Evolutionary conservation across 2,113 vertebrate species (phyloP), one percentile per base, ranked within the genome.

Genomic region (Lampris megalopsis): DNA sequence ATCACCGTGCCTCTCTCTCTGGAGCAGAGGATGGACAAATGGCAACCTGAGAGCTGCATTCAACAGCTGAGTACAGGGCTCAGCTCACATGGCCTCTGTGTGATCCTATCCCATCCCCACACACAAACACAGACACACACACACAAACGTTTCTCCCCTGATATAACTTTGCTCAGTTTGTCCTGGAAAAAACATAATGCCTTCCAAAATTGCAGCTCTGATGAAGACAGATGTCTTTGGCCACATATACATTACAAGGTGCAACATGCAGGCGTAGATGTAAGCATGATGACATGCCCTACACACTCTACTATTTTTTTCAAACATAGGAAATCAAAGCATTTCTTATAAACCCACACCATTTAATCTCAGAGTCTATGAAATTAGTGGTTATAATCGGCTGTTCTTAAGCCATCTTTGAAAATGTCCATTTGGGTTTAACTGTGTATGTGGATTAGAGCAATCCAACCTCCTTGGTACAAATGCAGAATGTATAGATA

Each of bases 41-140:
- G 75, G 83, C 73, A 81, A 80, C 81, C 83, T 63, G 76, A 85
- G 86, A 92, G 85, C 49, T 9, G 24, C 69, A 73, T 73, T 79
- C 62, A 82, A 81, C 90, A 92, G 89, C 86, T 90, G 83, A 90
- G 86, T 80, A 89, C 84, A 83, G 77, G 81, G 59, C 76, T 42
- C 24, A 6, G 59, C 7, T 45, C 82, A 83, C 80, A 66, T 81
- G 79, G 75, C 62, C 64, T 76, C 42, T 49, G 35, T 73, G 69
- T 9, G 2, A 24, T 24, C 24, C 67, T 64, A 36, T 65, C 71
- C 69, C 24, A 24, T 24, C 68, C 49, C 53, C 66, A 53, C 37
- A 43, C 40, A 48, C 76, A 68, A 9, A 68, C 49, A 3, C 66
- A 24, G 5, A 7, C 2, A 1, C 63, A 3, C 8, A 3, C 8